Conservation (phyloP, 2,888 invertebrate genomes). For the Ametastegia equiseti region DNA sequence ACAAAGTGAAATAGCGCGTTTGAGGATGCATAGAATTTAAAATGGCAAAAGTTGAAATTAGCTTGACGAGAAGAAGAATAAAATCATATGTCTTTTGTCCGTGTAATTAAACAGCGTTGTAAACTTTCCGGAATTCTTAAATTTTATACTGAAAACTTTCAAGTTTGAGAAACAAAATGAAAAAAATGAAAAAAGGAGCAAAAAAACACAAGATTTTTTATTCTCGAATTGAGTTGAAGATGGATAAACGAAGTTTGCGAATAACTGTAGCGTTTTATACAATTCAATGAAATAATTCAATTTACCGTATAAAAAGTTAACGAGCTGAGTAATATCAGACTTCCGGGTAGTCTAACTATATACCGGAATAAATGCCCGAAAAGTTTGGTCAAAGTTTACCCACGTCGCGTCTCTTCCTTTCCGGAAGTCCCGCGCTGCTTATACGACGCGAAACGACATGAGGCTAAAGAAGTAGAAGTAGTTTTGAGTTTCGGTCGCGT, state of each 20-base stretch:
- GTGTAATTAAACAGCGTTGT: constrained; percentile 61
- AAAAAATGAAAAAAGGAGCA: not conserved
- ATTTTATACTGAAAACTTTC: not conserved
- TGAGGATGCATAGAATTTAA: constrained; percentile 56
- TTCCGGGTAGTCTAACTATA: not conserved
- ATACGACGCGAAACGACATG: too few species aligned
- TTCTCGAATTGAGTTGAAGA: not conserved
- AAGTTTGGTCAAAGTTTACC: not conserved
- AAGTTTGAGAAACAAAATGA: constrained; percentile 43
- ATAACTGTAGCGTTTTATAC: not conserved
- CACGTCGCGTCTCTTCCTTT: not conserved
- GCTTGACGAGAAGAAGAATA: constrained; percentile 59
- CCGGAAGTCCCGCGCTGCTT: too few species aligned
- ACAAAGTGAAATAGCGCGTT: too few species aligned
- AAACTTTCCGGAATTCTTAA: not conserved
- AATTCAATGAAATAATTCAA: constrained; percentile 44
- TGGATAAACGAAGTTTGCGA: not conserved
- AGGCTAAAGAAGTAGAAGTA: too few species aligned
- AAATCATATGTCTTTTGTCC: constrained; percentile 50
- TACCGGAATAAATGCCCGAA: not conserved
- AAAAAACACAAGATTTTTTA: not conserved
- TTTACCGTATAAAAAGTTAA: constrained; percentile 49
- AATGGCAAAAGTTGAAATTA: constrained; percentile 64
- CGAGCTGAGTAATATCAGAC: constrained; percentile 49
- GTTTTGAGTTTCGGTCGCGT: not conserved